Percentiles rank a stretch among this genome's conserved stretches.
Conservation (phyloP, 2,797 vertebrate species). For the Tadarida brasiliensis region DNA sequence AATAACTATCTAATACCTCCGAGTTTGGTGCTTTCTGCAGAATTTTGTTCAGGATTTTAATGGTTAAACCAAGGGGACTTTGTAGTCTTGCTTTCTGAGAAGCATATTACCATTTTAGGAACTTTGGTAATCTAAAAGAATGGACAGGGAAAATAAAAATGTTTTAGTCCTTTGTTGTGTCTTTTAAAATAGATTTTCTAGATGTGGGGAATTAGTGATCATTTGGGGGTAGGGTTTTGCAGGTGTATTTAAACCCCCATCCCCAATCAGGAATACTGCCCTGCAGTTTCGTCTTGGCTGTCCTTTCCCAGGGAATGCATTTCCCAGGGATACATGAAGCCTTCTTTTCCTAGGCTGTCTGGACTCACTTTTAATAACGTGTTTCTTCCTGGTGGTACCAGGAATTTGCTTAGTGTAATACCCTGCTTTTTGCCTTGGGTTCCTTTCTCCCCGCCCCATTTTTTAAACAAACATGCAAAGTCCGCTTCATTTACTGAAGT, state of each 20-base stretch:
- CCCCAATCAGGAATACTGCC: not conserved
- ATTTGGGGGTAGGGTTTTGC: not conserved
- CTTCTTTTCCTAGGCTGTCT: not conserved
- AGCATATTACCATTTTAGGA: slow-evolving; percentile 43
- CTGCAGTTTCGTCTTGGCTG: slow-evolving; percentile 6
- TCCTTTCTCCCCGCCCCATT: slow-evolving; percentile 23
- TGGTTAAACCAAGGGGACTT: slow-evolving; percentile 53
- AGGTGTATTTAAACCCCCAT: not conserved
- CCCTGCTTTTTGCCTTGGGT: slow-evolving; percentile 7
- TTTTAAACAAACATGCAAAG: slow-evolving; percentile 56
- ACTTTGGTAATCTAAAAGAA: slow-evolving; percentile 56
- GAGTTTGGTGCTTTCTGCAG: slow-evolving; percentile 43
- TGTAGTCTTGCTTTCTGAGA: slow-evolving; percentile 60
- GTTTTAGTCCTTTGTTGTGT: slow-evolving; percentile 35
- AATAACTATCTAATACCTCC: slow-evolving; percentile 28
- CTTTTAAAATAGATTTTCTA: slow-evolving; percentile 63
- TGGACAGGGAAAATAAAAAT: slow-evolving; percentile 23
- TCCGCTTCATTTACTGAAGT: slow-evolving; percentile 48
- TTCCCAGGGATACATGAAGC: not conserved
- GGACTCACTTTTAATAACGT: not conserved
- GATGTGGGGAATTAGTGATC: not conserved
- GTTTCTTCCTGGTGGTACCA: slow-evolving; percentile 33
- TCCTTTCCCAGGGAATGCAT: not conserved
- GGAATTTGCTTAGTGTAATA: slow-evolving; percentile 44
- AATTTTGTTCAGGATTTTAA: slow-evolving; percentile 50